Evolutionary conservation across 1,140 invertebrate genomes (phyloP), one percentile per base, ranked within the genome.

Genomic region (Drosophila kepulauana): DNA sequence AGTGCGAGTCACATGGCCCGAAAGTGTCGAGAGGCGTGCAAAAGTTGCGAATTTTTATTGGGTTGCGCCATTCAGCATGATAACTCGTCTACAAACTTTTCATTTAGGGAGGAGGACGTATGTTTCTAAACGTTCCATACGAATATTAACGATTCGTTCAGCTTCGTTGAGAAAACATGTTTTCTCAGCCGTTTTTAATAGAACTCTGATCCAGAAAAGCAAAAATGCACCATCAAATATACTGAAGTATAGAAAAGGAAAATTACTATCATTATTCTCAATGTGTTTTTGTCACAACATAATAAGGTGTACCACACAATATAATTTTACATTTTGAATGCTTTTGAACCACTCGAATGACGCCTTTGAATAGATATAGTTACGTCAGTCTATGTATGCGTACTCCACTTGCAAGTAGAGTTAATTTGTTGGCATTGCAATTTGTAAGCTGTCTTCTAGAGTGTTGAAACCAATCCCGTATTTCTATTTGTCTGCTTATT

Each of bases 21-120:
- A 49, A 73, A 79, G 57, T 73, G 76, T 79, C 68, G 28, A 54
- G 43, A 20, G n/a, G 30, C 61, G 57, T 41, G 41, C 43, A 56
- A 62, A 72, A 76, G 33, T 65, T 76, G 28, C 43, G 35, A 35
- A 75, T 59, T 76, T 65, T 46, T 54, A 76, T 76, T 66, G 57
- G 54, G 20, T 73, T 61, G 41, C 13, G 25, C 28, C 35, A 61
- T 25, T 69, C 25, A 41, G 54, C 16, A 41, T 62, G 51, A 41
- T 25, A 54, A 68, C 64, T 62, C 41, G 57, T 75, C 58, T 69
- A 16, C 16, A 62, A 69, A 75, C 11, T 75, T 63, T 28, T 56
- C 43, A 25, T 13, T 43, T n/a, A 13, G 8, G 3, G 41, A 43
- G n/a, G 41, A n/a, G n/a, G 41, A 5, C 2, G n/a, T 43, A n/a